Evolutionary conservation across 2,797 vertebrate genomes (phyloP), one percentile per base, ranked within the genome.

Genomic region (Siniperca scherzeri): DNA sequence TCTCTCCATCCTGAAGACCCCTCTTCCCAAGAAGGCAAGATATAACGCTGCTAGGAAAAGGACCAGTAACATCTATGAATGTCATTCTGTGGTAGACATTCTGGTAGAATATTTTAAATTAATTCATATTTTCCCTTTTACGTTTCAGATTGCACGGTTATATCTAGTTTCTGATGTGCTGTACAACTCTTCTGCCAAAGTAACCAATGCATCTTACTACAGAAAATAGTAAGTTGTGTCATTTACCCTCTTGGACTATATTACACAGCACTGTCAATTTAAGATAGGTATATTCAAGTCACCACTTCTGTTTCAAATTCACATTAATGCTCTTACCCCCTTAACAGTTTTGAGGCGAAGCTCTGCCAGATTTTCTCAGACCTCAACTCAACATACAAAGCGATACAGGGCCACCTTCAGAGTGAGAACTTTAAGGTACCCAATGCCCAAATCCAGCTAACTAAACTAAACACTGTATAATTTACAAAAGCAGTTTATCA

Each of bases 161-260:
- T 99, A 99, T 95, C 95, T 99, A 12, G 99, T 99, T 85, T 99
- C 98, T 0, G 99, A 99, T 94, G 98, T 99, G 85, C 95, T 99
- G 65, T 99, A 99, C 92, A 99, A 99, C 93, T 99, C 99, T 57
- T 99, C 98, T 75, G 99, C 99, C 92, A 99, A 99, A 97, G 99
- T 99, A 85, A 86, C 98, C 92, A 99, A 99, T 87, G 98, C 99
- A 59, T 99, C 99, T 52, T 99, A 99, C 94, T 99, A 99, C 84
- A 97, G 99, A 90, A 99, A 99, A 97, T 99, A 97, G 99, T 99
- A 96, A 97, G 98, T 97, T 80, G 1, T 64, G 95, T 96, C 55
- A 8, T 55, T 33, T 40, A 10, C 12, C 7, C 22, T 40, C 1
- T 46, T 36, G 4, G 16, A 50, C 8, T 48, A 1, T 46, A 25